Percentiles rank a stretch among this genome's conserved stretches.
Conservation (phyloP, 1,140 invertebrate genomes). For the Ephestia elutella region DNA sequence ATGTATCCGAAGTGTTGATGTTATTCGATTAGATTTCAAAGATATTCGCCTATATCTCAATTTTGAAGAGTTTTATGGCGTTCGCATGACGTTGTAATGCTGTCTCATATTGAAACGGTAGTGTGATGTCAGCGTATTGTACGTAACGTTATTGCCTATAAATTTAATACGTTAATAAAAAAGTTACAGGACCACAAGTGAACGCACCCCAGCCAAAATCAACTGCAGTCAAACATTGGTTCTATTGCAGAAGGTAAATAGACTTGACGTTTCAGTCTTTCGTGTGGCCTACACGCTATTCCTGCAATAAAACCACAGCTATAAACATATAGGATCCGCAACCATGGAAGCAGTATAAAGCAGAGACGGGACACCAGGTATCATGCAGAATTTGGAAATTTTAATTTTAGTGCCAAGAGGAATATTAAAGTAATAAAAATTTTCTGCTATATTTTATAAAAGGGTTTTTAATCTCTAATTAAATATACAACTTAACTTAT, state of each 20-base stretch:
- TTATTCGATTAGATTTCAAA: neutral
- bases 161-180: neutral
- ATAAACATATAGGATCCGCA: slow-evolving; percentile 22
- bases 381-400: slow-evolving; percentile 26
- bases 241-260: neutral
- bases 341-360: slow-evolving; percentile 28
- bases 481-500: slow-evolving; percentile 29
- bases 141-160: neutral
- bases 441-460: slow-evolving; percentile 14
- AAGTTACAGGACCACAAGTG: neutral
- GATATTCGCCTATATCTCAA: neutral
- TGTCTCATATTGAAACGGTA: neutral
- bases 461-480: slow-evolving; percentile 29
- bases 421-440: slow-evolving; percentile 26
- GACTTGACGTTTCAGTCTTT: neutral
- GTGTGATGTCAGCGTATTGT: neutral
- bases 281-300: slow-evolving; percentile 1
- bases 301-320: slow-evolving; percentile 29
- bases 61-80: neutral
- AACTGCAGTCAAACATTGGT: neutral
- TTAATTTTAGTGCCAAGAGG: slow-evolving; percentile 24
- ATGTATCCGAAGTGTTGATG: neutral
- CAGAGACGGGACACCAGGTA: slow-evolving; percentile 6
- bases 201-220: slow-evolving; percentile 18
- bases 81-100: neutral